Base-by-base conservation (phyloP, 2,888 invertebrate genomes). In the Abrostola tripartita region DNA sequence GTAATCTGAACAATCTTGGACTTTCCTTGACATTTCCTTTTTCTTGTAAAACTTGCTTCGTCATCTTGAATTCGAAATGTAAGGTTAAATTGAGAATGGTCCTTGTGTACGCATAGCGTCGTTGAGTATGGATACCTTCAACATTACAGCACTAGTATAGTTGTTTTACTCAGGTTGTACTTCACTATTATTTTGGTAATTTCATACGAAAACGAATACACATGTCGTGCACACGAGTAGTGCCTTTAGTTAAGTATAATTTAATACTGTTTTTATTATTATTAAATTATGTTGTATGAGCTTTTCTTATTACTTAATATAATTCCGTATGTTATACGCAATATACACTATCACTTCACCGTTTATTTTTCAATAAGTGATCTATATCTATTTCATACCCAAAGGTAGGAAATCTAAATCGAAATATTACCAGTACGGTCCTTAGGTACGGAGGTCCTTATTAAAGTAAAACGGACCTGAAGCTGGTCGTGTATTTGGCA, bases 1-100 rank as follows among this genome's bases (percentile, higher is more conserved):
- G 44, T 74, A 78, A 74, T 74, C 67, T 65, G 59, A 36, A 57
- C 56, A 57, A 75, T 75, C 59, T 74, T 64, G 59, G 38, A 60
- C 37, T 61, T 10, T 42, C n/a, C n/a, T n/a, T n/a, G n/a, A 41
- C 24, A 24, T 49, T 37, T n/a, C 24, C 38, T 52, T 69, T 68
- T 69, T 63, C 60, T 64, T 54, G 11, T n/a, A 12, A 51, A 57
- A 50, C 10, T 14, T 47, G n/a, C 36, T 44, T 4, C 24, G 56
- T 47, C 58, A 41, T 44, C n/a, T 50, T 40, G 41, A 35, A 58
- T 52, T 47, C 37, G 37, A 10, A 37, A 55, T 37, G 10, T n/a
- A 7, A 11, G 14, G 37, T 11, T 42, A 5, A 40, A 41, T 0
- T 6, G 38, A 7, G 37, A 35, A 10, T 5, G 11, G 12, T 47